Percentiles rank a stretch among this genome's conserved stretches.
Evolutionary conservation across 2,113 vertebrate genomes (phyloP).

Genomic region (Anoura caudifer): DNA sequence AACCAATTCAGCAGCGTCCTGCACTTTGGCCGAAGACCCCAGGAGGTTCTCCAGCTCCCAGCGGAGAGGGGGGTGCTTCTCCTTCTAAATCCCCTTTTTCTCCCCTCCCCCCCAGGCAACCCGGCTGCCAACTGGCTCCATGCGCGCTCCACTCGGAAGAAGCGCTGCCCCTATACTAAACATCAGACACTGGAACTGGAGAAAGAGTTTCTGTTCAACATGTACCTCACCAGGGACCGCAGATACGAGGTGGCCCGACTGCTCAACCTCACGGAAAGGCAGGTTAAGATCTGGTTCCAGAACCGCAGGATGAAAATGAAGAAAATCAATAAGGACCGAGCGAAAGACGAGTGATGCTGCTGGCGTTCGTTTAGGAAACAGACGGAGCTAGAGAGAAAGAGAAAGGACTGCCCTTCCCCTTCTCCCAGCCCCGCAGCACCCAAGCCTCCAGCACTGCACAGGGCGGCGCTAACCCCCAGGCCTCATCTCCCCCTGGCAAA

Average conservation of each 20-base stretch:
- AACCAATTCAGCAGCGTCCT: neutral
- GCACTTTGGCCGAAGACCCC: neutral
- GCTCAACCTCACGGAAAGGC: constrained; percentile 97
- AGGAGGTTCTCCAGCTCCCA: neutral
- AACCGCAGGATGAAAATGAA: constrained; percentile 99
- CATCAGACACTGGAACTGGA: constrained; percentile 98
- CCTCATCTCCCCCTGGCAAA: constrained; percentile 70
- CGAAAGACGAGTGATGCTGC: constrained; percentile 89
- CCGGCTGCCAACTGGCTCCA: constrained; percentile 98
- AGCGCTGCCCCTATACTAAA: constrained; percentile 97
- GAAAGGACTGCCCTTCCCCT: neutral
- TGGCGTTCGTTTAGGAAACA: constrained; percentile 40
- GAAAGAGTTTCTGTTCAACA: constrained; percentile 99
- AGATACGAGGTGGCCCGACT: constrained; percentile 96
- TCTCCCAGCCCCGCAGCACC: neutral
- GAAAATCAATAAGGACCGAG: constrained; percentile 97
- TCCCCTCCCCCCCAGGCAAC: constrained; percentile 86
- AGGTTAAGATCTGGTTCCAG: constrained; percentile 99
- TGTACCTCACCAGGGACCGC: constrained; percentile 99
- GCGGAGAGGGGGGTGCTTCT: neutral
- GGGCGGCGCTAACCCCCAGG: constrained; percentile 76
- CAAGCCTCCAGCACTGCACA: constrained; percentile 57
- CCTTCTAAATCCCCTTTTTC: constrained; percentile 31
- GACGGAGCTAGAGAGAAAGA: constrained; percentile 33
- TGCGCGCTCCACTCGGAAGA: constrained; percentile 97